Evolutionary conservation across 1,140 invertebrate genomes (phyloP), one percentile per base, ranked within the genome.

Genomic region (Acromyrmex charruanus): DNA sequence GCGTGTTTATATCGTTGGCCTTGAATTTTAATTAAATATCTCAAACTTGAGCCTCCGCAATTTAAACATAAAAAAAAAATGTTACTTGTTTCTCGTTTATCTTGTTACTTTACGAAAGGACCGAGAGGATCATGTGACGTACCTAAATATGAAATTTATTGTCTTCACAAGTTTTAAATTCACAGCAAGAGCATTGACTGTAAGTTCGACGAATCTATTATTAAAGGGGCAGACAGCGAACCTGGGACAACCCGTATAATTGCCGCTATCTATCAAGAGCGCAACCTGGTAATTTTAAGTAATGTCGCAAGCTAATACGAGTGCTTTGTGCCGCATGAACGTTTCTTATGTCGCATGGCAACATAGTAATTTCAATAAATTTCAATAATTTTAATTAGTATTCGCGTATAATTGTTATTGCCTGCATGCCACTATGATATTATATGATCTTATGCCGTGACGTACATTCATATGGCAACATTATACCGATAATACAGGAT

Each of bases 371-470:
- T 39, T 84, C 69, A 84, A 84, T 84, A 84, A 84, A 84, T 84
- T 84, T 84, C 69, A 84, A 84, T 84, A 84, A 84, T 61, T 84
- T 84, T 84, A 84, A 84, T 84, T 84, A 82, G 80, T 44, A 72
- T 82, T 74, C 69, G 35, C 31, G 39, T 14, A 75, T 75, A 75
- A 84, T 74, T 74, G 69, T 84, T 61, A 65, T 75, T 61, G 55
- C 44, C 25, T 44, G 68, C n/a, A 49, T 51, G 80, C 25, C 59
- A 75, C 55, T 75, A 75, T 21, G 65, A 68, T 68, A 68, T 74
- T 84, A 82, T 74, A 82, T 21, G 55, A 61, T 84, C 69, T 84
- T 75, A 84, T 84, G 25, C 69, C 55, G 39, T 84, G 80, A 63
- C 71, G 69, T 44, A 61, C 69, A 61, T 75, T 75, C 55, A 61